These are phyloP conservation scores for Myocastor coypus DNA, from an alignment of 2,113 vertebrate species.

Conservation along the genomic window DNA sequence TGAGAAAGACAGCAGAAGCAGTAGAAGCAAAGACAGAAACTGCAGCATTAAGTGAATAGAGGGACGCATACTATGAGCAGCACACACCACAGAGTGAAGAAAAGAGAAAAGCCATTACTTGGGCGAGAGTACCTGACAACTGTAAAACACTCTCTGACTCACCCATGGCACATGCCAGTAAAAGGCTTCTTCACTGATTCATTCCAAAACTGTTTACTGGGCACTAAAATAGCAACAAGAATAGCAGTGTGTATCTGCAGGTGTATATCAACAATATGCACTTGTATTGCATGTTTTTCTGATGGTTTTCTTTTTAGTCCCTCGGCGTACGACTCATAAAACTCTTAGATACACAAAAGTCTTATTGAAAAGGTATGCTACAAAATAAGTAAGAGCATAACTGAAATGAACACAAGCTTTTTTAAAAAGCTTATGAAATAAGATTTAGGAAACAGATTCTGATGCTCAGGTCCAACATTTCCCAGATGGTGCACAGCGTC, in stretches of 20 bases:
- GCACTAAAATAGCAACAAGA: not conserved
- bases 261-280: not conserved
- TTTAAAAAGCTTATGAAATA: conserved; percentile 50
- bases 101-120: not conserved
- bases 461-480: conserved; percentile 52
- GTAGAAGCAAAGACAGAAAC: not conserved
- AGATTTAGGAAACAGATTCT: conserved; percentile 69
- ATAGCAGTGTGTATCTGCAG: not conserved
- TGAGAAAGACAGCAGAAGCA: not conserved
- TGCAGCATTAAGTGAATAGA: not conserved
- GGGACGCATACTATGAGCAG: not conserved
- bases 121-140: not conserved
- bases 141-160: not conserved
- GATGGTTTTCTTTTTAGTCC: conserved; percentile 7
- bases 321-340: not conserved
- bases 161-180: not conserved
- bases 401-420: conserved; percentile 47
- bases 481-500: conserved; percentile 79
- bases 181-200: conserved; percentile 1
- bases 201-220: not conserved
- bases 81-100: not conserved
- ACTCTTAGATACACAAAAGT: not conserved
- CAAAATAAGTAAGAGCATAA: conserved; percentile 52
- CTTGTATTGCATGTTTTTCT: not conserved
- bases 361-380: not conserved